These are phyloP conservation scores for Mycetomoellerius zeteki DNA, from an alignment of 1,140 invertebrate genomes.

Conservation along the genomic window DNA sequence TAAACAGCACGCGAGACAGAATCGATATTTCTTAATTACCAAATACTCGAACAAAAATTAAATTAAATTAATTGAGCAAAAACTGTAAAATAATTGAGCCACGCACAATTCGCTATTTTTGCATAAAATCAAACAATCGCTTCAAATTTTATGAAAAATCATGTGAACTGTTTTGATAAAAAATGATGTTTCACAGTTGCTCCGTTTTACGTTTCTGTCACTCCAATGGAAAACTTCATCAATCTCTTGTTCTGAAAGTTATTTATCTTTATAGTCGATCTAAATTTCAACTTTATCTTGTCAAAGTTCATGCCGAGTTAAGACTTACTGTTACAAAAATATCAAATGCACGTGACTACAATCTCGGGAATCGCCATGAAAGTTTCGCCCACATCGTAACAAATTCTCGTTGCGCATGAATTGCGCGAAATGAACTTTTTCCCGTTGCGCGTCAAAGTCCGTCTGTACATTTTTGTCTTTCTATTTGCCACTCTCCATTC, in stretches of 20 bases:
- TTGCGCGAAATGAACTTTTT: conserved; percentile 48
- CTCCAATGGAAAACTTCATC: conserved; percentile 19
- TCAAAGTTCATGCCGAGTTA: conserved; percentile 34
- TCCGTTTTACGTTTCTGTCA: background rate
- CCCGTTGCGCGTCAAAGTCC: conserved; percentile 15
- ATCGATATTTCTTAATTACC: background rate
- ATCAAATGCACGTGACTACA: conserved; percentile 47
- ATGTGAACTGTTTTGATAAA: background rate
- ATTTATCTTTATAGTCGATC: conserved; percentile 30
- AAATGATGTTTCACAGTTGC: background rate
- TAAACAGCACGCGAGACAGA: background rate
- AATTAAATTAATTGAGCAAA: too few species aligned
- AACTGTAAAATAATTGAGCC: too few species aligned
- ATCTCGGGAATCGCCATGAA: conserved; percentile 22
- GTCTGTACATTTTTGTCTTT: conserved; percentile 37
- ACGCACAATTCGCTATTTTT: background rate
- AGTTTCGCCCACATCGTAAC: conserved; percentile 43
- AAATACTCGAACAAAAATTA: too few species aligned
- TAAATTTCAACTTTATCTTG: conserved; percentile 51
- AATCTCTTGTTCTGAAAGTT: conserved; percentile 14
- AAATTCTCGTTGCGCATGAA: conserved; percentile 57
- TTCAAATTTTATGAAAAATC: too few species aligned
- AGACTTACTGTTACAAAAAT: conserved; percentile 2
- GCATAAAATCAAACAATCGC: background rate
- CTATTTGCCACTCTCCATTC: conserved; percentile 30